These are phyloP conservation scores for Turnix velox DNA, from an alignment of 2,113 vertebrate species.

Conservation along the genomic window DNA sequence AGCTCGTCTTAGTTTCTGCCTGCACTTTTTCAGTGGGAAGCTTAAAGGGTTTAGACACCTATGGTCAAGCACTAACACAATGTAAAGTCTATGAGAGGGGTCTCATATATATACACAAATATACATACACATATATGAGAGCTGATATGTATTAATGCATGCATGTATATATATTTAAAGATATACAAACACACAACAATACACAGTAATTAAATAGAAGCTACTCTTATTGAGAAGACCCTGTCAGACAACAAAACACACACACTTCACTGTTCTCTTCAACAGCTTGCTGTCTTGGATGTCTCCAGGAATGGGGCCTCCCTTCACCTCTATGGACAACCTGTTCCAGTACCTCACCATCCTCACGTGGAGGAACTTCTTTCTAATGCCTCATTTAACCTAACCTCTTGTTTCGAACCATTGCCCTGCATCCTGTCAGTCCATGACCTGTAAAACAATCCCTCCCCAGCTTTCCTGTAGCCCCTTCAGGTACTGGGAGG, in stretches of 20 bases:
- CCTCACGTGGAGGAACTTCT: no score
- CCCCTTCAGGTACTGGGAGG: no score
- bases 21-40: not conserved
- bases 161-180: not conserved
- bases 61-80: not conserved
- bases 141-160: rapidly evolving
- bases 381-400: no score
- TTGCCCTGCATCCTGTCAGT: no score
- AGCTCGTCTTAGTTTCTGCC: not conserved
- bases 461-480: no score
- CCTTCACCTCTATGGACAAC: no score
- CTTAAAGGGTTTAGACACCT: not conserved
- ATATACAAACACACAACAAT: not conserved
- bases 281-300: not conserved
- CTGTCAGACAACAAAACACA: not conserved
- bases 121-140: rapidly evolving
- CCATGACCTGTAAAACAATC: no score
- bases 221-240: not conserved
- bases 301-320: no score
- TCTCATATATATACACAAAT: not conserved
- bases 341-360: no score
- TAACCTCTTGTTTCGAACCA: no score
- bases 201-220: not conserved
- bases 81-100: not conserved
- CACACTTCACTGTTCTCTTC: not conserved